Evolutionary conservation across 2,113 vertebrate genomes (phyloP).

Genomic region (Prochilodus magdalenae): DNA sequence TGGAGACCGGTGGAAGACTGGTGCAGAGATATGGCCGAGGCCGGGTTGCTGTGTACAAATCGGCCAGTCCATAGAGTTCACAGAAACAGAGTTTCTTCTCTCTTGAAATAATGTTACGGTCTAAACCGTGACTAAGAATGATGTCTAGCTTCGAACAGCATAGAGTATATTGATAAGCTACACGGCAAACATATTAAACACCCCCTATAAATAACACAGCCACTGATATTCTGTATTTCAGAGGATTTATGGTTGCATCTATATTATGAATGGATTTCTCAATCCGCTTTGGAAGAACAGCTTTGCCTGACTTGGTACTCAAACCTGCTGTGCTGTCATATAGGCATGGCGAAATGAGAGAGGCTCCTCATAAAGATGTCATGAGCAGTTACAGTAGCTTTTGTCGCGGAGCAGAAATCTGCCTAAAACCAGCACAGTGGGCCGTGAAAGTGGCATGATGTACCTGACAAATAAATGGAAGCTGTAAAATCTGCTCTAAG

Average conservation of each 20-base stretch:
- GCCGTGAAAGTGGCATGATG: not conserved
- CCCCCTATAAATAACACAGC: conserved; percentile 5
- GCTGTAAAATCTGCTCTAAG: not conserved
- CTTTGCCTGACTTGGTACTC: conserved; percentile 14
- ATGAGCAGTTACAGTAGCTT: conserved; percentile 21
- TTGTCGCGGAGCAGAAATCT: not conserved
- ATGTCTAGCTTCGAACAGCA: not conserved
- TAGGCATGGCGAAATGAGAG: conserved; percentile 38
- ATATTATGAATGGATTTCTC: conserved; percentile 38
- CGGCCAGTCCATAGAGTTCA: not conserved
- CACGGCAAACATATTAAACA: not conserved
- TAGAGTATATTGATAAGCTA: not conserved
- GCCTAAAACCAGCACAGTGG: not conserved
- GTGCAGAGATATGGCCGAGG: not conserved
- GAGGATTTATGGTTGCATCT: conserved; percentile 44
- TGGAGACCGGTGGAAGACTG: not conserved
- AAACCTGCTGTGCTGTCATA: conserved; percentile 35
- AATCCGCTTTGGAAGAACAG: conserved; percentile 17
- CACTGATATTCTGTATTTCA: conserved; percentile 33
- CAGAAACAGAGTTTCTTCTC: not conserved
- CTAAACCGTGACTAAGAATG: not conserved
- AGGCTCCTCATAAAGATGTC: conserved; percentile 38
- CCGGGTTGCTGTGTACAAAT: not conserved
- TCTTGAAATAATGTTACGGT: not conserved
- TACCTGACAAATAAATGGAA: conserved; percentile 10